A percentile compares a stretch with the other conserved stretches of the same genome.
Conservation (phyloP, 2,113 vertebrate species). For the Saguinus midas region DNA sequence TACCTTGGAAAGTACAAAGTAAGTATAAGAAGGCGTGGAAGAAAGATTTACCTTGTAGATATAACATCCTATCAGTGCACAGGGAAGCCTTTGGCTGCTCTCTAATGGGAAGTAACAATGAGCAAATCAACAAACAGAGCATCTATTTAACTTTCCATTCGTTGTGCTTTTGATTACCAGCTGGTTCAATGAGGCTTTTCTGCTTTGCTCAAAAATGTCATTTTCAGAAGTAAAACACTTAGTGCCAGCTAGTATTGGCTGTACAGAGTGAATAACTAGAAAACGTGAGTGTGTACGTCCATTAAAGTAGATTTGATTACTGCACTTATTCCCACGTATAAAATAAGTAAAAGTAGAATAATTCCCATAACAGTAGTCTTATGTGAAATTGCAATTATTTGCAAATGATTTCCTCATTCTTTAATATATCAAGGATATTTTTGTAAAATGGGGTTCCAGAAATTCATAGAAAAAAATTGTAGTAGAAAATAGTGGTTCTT, state of each 20-base stretch:
- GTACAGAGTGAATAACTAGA: not conserved
- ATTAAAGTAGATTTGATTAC: not conserved
- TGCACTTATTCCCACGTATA: not conserved
- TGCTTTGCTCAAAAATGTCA: not conserved
- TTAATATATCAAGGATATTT: not conserved
- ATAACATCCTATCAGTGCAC: not conserved
- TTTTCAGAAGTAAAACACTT: not conserved
- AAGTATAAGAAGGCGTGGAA: not conserved
- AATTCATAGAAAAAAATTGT: constrained; percentile 30
- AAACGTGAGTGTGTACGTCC: not conserved
- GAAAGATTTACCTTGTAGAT: not conserved
- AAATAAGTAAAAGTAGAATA: not conserved
- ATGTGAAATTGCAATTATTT: not conserved
- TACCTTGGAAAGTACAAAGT: constrained; percentile 89
- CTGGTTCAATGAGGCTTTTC: not conserved
- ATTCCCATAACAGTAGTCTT: not conserved
- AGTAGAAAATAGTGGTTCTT: constrained; percentile 35
- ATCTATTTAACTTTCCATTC: not conserved
- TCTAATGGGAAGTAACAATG: not conserved
- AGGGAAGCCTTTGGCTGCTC: not conserved
- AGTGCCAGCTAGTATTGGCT: not conserved
- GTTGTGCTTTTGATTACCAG: not conserved
- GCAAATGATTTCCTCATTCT: not conserved
- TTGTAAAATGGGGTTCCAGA: not conserved
- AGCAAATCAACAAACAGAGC: not conserved